These are phyloP conservation scores for Gymnarchus niloticus DNA, from an alignment of 2,113 vertebrate species.

Conservation along the genomic window DNA sequence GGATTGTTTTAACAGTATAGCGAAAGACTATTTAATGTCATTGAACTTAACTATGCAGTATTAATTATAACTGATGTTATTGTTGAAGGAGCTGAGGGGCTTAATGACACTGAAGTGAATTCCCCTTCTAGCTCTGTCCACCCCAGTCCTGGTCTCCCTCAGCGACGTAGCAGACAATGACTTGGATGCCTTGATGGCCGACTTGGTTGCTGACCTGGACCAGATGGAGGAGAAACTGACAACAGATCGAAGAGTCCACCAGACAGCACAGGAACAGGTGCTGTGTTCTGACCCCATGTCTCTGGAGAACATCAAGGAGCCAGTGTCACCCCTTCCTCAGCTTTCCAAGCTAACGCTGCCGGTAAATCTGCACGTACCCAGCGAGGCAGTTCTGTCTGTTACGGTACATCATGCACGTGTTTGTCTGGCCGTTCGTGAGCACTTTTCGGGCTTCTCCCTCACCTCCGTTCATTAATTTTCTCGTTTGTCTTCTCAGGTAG, in stretches of 20 bases:
- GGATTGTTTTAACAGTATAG: neutral
- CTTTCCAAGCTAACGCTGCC: conserved; percentile 55
- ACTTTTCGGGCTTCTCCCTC: neutral
- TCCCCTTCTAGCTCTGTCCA: neutral
- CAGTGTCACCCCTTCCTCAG: conserved; percentile 54
- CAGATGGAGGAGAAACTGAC: conserved; percentile 77
- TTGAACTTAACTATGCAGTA: too few species aligned
- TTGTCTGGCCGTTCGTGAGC: too few species aligned
- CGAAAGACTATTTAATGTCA: neutral
- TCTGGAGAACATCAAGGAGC: conserved; percentile 6
- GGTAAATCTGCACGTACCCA: conserved; percentile 40
- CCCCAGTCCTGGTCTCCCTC: conserved; percentile 66
- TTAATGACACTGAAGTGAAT: too few species aligned
- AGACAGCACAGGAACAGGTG: neutral
- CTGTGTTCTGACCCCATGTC: neutral
- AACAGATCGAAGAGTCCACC: conserved; percentile 42
- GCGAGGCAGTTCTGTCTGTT: too few species aligned
- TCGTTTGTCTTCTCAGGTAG: conserved; percentile 66
- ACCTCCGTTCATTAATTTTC: neutral
- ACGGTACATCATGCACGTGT: neutral
- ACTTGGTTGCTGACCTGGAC: conserved; percentile 82
- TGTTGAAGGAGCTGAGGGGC: too few species aligned
- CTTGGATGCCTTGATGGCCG: conserved; percentile 89
- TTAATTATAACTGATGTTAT: too few species aligned
- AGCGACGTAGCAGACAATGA: conserved; percentile 84